Evolutionary conservation across 1,140 invertebrate species (phyloP).

Genomic region (Neotoxoptera formosana): DNA sequence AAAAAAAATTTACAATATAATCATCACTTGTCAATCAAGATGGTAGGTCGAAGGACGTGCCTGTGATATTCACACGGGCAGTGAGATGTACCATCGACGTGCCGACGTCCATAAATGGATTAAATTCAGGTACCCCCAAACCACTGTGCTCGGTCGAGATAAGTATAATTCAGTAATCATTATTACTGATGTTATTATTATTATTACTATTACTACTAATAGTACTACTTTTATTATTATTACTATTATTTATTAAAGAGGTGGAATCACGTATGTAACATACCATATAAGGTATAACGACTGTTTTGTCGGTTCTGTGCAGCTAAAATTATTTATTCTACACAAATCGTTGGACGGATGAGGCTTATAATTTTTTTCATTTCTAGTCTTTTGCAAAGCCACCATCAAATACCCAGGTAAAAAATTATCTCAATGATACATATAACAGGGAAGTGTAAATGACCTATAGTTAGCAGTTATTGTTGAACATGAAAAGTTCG

Average conservation of each 20-base stretch:
- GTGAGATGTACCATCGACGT: not conserved
- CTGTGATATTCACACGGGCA: not conserved
- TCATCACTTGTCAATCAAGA: conserved; percentile 21
- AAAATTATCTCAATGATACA: not conserved
- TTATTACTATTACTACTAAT: conserved; percentile 7
- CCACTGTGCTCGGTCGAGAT: not conserved
- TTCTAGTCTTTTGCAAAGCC: not conserved
- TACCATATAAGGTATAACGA: conserved; percentile 46
- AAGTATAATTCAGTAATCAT: not conserved
- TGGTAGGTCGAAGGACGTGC: not conserved
- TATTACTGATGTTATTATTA: conserved; percentile 46
- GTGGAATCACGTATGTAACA: conserved; percentile 49
- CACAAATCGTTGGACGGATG: not conserved
- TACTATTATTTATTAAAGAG: conserved; percentile 45
- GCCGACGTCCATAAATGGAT: conserved; percentile 33
- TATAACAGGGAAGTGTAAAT: not conserved
- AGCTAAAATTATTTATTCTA: conserved; percentile 20
- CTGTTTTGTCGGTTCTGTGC: not conserved
- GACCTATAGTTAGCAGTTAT: not conserved
- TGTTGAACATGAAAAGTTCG: conserved; percentile 12
- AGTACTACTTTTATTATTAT: conserved; percentile 12
- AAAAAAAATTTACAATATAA: not conserved
- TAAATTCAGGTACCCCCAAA: conserved; percentile 46
- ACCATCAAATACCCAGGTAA: not conserved
- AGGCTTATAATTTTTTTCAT: not conserved